These are phyloP conservation scores for Diaphora mendica DNA, from an alignment of 2,888 invertebrate species.

Conservation along the genomic window DNA sequence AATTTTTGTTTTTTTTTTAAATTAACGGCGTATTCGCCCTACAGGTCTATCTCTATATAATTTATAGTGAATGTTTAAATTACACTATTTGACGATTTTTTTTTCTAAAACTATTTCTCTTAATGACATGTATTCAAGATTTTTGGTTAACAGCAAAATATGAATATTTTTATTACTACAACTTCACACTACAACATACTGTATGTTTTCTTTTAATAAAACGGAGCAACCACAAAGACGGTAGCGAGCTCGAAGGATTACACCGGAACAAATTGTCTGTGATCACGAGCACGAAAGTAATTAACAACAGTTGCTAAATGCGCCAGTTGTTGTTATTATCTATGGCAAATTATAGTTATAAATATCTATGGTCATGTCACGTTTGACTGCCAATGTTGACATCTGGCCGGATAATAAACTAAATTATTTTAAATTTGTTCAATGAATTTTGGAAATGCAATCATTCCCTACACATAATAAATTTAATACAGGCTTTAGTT, in stretches of 20 bases:
- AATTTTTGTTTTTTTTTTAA: too few species aligned
- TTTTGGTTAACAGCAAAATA: background rate
- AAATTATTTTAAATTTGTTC: slow-evolving; percentile 8
- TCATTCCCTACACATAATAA: background rate
- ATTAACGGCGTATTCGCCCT: too few species aligned
- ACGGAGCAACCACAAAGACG: slow-evolving; percentile 38
- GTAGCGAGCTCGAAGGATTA: slow-evolving; percentile 52
- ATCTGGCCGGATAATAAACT: slow-evolving; percentile 23
- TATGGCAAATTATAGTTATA: slow-evolving; percentile 44
- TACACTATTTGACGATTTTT: too few species aligned
- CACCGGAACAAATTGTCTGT: slow-evolving; percentile 68
- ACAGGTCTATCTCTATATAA: too few species aligned
- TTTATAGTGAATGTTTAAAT: too few species aligned
- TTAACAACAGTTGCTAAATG: slow-evolving; percentile 68
- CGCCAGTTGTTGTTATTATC: slow-evolving; percentile 58
- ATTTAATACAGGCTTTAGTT: background rate
- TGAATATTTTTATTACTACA: background rate
- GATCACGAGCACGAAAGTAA: slow-evolving; percentile 70
- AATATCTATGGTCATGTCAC: slow-evolving; percentile 34
- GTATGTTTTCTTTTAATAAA: slow-evolving; percentile 34
- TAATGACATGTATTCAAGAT: background rate
- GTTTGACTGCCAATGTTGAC: slow-evolving; percentile 27
- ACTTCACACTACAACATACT: slow-evolving; percentile 3
- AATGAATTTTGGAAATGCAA: slow-evolving; percentile 4
- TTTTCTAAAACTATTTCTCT: background rate